Evolutionary conservation across 2,888 invertebrate genomes (phyloP).

Genomic region (Meganola albula): DNA sequence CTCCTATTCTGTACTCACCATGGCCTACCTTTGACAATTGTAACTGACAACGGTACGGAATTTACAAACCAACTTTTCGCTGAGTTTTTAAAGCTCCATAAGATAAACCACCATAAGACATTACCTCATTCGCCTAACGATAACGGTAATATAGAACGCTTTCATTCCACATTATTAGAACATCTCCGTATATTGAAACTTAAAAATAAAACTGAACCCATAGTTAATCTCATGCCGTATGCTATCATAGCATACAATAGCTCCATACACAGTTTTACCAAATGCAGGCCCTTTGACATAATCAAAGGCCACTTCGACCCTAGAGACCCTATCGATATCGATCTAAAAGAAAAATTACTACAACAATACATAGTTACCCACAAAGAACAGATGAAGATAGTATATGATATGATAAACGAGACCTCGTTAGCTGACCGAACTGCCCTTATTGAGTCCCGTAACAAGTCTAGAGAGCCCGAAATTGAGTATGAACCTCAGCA

Average conservation of each 20-base stretch:
- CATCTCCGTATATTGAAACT: slow-evolving; percentile 9
- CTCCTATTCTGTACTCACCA: slow-evolving; percentile 9
- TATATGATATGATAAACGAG: background rate
- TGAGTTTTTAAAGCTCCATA: slow-evolving; percentile 16
- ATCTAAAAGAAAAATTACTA: background rate
- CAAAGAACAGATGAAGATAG: background rate
- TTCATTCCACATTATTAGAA: slow-evolving; percentile 15
- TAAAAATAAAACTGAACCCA: slow-evolving; percentile 4
- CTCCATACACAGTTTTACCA: too few species aligned
- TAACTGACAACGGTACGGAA: slow-evolving; percentile 11
- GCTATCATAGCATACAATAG: background rate
- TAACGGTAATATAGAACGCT: slow-evolving; percentile 5
- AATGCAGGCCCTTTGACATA: background rate
- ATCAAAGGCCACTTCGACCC: background rate
- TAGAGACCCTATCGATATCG: background rate
- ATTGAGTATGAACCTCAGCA: too few species aligned
- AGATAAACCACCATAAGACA: slow-evolving; percentile 15
- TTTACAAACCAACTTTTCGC: slow-evolving; percentile 16
- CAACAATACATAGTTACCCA: background rate
- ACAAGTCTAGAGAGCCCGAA: background rate
- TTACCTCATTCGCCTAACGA: slow-evolving; percentile 14
- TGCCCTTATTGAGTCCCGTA: background rate
- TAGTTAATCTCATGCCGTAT: slow-evolving; percentile 8
- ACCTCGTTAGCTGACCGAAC: too few species aligned
- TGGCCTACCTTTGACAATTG: slow-evolving; percentile 8